A percentile compares a stretch with the other conserved stretches of the same genome.
Conservation (phyloP, 1,140 invertebrate genomes). For the Drosophila littoralis region DNA sequence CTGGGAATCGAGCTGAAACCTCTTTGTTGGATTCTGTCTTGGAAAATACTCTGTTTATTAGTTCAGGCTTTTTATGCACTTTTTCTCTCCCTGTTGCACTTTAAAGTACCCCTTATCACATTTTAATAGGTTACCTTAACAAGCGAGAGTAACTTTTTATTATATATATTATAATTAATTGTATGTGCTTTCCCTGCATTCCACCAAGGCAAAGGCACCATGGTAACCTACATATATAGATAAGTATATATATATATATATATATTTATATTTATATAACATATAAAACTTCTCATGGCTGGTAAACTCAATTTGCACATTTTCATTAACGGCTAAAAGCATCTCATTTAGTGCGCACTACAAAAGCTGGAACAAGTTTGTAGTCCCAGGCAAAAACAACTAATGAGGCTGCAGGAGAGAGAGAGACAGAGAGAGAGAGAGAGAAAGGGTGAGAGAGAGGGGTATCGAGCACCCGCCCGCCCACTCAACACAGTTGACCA, state of each 20-base stretch:
- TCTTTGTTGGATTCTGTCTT: too few relatives aligned
- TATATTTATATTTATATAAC: slow-evolving; percentile 2
- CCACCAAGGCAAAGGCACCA: not conserved
- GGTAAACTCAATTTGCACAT: slow-evolving; percentile 69
- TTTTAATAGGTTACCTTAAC: not conserved
- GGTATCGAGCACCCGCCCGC: not conserved
- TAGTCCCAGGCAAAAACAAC: slow-evolving; percentile 3
- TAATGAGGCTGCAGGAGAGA: slow-evolving; percentile 34
- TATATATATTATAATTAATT: not conserved
- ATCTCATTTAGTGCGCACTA: slow-evolving; percentile 45
- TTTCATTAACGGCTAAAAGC: slow-evolving; percentile 74
- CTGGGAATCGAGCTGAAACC: too few relatives aligned
- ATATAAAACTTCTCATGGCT: not conserved
- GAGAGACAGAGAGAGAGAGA: not conserved
- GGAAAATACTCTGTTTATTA: too few relatives aligned
- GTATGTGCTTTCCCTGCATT: too few relatives aligned
- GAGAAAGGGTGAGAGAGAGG: not conserved
- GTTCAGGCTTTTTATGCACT: too few relatives aligned
- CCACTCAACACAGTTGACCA: slow-evolving; percentile 56
- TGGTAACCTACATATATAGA: slow-evolving; percentile 1
- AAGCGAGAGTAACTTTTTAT: too few relatives aligned
- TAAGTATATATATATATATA: slow-evolving; percentile 16
- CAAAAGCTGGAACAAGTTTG: slow-evolving; percentile 31
- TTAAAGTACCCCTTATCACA: not conserved
- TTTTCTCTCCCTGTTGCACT: not conserved